Conservation (phyloP, 1,140 invertebrate species). For the Megathymus violae region DNA sequence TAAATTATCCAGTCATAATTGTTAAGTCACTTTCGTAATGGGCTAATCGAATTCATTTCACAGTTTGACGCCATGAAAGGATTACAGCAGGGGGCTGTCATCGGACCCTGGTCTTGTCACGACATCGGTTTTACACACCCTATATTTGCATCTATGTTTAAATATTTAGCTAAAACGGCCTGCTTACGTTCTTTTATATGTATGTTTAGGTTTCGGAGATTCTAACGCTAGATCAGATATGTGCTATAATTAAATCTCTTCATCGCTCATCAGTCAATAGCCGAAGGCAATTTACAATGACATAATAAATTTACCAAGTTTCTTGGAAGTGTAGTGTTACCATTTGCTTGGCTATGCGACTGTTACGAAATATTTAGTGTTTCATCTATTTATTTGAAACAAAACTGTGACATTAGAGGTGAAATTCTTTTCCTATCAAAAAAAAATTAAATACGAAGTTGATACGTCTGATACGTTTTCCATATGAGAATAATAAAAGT, state of each 20-base stretch:
- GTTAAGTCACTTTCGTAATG: constrained; percentile 26
- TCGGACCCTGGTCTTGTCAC: neutral
- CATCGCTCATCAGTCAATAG: constrained; percentile 58
- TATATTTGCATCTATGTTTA: too few relatives aligned
- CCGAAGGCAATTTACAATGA: constrained; percentile 44
- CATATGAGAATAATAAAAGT: too few relatives aligned
- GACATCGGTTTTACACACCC: neutral
- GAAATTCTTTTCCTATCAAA: too few relatives aligned
- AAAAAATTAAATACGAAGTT: too few relatives aligned
- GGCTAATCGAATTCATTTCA: constrained; percentile 62
- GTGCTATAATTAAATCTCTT: constrained; percentile 56
- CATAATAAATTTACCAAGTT: constrained; percentile 38
- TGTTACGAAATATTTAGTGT: too few relatives aligned
- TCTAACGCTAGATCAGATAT: too few relatives aligned
- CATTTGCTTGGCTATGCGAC: neutral
- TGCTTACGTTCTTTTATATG: too few relatives aligned
- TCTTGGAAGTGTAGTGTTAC: constrained; percentile 43
- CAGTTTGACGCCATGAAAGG: constrained; percentile 49
- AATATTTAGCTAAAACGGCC: too few relatives aligned
- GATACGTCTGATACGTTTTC: too few relatives aligned
- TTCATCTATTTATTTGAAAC: too few relatives aligned
- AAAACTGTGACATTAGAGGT: too few relatives aligned
- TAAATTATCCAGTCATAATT: constrained; percentile 44
- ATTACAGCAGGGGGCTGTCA: constrained; percentile 30
- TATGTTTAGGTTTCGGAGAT: too few relatives aligned